Evolutionary conservation across 2,113 vertebrate species (phyloP), one percentile per base, ranked within the genome.

Genomic region (Australoheros scitulus): DNA sequence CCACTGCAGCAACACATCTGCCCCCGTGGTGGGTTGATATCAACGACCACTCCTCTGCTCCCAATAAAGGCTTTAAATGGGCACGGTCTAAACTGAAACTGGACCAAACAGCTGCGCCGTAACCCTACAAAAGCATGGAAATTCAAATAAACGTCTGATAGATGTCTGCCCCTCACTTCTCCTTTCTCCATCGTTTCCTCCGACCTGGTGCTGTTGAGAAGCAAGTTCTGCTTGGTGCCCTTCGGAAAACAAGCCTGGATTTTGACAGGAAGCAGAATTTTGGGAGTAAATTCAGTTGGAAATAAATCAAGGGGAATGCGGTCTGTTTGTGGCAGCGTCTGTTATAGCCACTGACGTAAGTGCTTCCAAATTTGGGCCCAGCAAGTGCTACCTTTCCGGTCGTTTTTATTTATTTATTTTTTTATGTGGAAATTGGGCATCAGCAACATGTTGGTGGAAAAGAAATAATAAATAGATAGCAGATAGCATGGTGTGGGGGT

Each of bases 1-100:
- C 81, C 91, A 55, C 32, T 43, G 57, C 72, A 68, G 88, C 84
- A 64, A 90, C 92, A 90, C 91, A 94, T 90, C 89, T 92, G 93
- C 70, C 88, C 84, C 74, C 87, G 84, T n/a, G 32, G 47, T 64
- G 87, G 70, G 76, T 77, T 79, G 80, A 88, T 85, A 87, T 41
- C 34, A 41, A 64, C 9, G 29, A 32, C 81, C 78, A 58, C 79
- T 70, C 77, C 63, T 41, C 38, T 41, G 83, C 82, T 75, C 82
- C 77, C 43, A 60, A 75, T 77, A 59, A 32, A 88, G n/a, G 13
- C 82, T 82, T 82, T 83, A 77, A 86, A 84, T 10, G 36, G 59
- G 85, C 82, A 60, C 52, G n/a, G 24, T 26, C 59, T n/a, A n/a
- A 58, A 68, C 20, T 58, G 32, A 81, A 60, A 68, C 47, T 41